Base-by-base conservation (phyloP, 92 coral and sea anemone species). In the Epizoanthus fatuus region DNA sequence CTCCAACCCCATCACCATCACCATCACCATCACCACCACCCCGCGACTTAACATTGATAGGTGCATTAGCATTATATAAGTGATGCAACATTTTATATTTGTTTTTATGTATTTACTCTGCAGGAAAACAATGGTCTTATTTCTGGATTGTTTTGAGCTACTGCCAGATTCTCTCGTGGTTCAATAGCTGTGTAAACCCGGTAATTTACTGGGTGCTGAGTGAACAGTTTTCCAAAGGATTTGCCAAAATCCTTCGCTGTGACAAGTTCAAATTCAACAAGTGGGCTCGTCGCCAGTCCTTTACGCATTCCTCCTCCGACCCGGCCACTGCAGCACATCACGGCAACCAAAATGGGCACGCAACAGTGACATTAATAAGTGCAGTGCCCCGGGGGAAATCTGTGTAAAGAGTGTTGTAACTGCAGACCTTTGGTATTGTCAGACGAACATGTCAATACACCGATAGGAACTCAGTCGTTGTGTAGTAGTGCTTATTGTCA, bases 161-260 rank as follows among this genome's bases (percentile, higher is more conserved):
- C 51, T 81, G 56, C 80, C 92, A 96, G 81, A 68, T 93, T 53
- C 47, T 97, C 0, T 87, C 94, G 39, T 97, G 98, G 97, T 89
- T 91, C 56, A 97, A 97, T 71, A 93, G 97, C 78, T 95, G 98
- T 79, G 84, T 97, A 52, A 97, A 97, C 85, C 99, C 99, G 1
- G 85, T 97, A 12, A 95, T 97, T 16, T 97, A 97, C 86, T 97
- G 99, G 96, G 91, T 88, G 15, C 95, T 95, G 17, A 97, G 99
- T 66, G 98, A 94, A 55, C 97, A 97, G 81, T 97, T 95, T 80
- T 94, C 99, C 13, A 90, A 93, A 84, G 99, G 96, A 67, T 97
- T 97, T 87, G 86, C 85, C 75, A 95, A 87, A 88, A 81, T 97
- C 37, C 90, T 97, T 16, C 91, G 94, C 25, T 95, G 99, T 75